Evolutionary conservation across 1,140 invertebrate genomes (phyloP).

Genomic region (Orchestia grillus): DNA sequence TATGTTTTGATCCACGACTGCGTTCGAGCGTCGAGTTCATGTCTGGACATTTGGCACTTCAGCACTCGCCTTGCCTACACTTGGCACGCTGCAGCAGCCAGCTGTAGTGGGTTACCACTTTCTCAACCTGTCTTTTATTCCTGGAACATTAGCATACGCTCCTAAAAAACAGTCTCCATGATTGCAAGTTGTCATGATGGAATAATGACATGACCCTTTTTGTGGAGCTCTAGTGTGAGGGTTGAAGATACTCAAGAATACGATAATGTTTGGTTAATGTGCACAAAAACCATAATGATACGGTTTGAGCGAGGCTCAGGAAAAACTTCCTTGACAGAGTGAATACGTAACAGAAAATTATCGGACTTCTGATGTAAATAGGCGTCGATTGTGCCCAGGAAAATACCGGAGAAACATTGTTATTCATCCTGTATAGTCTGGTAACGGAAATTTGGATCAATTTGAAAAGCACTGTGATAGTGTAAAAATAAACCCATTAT

Average conservation of each 20-base stretch:
- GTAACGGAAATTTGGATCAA: background rate
- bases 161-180: conserved; percentile 45
- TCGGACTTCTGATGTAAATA: background rate
- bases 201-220: conserved; percentile 41
- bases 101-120: conserved; percentile 54
- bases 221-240: background rate
- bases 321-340: background rate
- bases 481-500: background rate
- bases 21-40: background rate
- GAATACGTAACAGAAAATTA: background rate
- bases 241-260: background rate
- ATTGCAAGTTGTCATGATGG: conserved; percentile 37
- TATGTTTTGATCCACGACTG: conserved; percentile 43
- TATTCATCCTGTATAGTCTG: background rate
- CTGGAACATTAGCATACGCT: conserved; percentile 55
- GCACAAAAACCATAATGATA: background rate
- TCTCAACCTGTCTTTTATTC: conserved; percentile 50
- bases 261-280: background rate
- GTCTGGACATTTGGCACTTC: conserved; percentile 41
- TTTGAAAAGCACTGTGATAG: background rate
- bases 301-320: background rate
- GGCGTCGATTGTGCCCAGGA: background rate
- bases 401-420: background rate
- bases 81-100: conserved; percentile 30
- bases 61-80: background rate